Evolutionary conservation across 2,888 invertebrate genomes (phyloP).

Genomic region (Drosophila mettleri): DNA sequence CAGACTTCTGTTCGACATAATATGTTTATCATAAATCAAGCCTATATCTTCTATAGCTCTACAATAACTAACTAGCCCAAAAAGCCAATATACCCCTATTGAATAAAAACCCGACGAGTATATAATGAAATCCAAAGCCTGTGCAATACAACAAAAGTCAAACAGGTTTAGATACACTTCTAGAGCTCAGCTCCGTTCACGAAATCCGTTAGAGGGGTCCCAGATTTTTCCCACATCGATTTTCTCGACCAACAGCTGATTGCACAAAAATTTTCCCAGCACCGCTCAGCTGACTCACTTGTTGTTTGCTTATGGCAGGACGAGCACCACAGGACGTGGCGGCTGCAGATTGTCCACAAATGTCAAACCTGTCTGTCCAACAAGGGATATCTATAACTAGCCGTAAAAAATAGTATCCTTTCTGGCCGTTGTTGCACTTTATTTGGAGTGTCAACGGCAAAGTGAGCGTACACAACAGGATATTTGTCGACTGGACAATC

Average conservation of each 20-base stretch:
- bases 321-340: slow-evolving; percentile 67
- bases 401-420: slow-evolving; percentile 69
- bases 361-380: slow-evolving; percentile 75
- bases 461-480: slow-evolving; percentile 69
- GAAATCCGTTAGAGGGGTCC: slow-evolving; percentile 29
- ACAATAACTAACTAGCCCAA: background rate
- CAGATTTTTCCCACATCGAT: slow-evolving; percentile 67
- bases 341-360: slow-evolving; percentile 69
- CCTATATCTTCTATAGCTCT: background rate
- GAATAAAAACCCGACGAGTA: background rate
- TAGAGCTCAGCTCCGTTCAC: slow-evolving; percentile 3
- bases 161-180: slow-evolving; percentile 75
- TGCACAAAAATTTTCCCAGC: slow-evolving; percentile 76
- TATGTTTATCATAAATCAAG: background rate
- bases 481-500: slow-evolving; percentile 53
- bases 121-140: slow-evolving; percentile 24
- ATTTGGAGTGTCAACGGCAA: slow-evolving; percentile 77
- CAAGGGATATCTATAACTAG: slow-evolving; percentile 77
- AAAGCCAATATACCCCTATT: background rate
- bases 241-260: slow-evolving; percentile 67
- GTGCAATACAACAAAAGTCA: slow-evolving; percentile 71
- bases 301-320: slow-evolving; percentile 73
- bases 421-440: slow-evolving; percentile 73
- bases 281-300: slow-evolving; percentile 67
- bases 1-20: no score